Conservation (phyloP, 2,113 vertebrate species). For the cat (Felis catus) region DNA sequence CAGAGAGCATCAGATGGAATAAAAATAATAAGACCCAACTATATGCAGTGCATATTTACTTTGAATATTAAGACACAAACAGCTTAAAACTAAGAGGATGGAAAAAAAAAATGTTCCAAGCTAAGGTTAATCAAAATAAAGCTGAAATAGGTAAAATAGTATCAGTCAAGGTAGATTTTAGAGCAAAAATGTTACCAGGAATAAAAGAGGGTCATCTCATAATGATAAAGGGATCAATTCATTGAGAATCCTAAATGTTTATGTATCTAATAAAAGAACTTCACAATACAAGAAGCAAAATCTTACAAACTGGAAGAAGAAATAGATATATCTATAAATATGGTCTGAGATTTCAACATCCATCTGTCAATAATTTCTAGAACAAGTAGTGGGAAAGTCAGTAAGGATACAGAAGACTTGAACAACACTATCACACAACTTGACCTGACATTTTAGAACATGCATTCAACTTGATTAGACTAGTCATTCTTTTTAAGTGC, state of each 20-base stretch:
- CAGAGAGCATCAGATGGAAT: neutral
- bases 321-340: neutral
- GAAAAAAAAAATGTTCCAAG: neutral
- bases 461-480: neutral
- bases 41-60: neutral
- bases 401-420: neutral
- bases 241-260: neutral
- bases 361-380: neutral
- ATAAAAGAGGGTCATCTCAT: neutral
- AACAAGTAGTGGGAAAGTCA: neutral
- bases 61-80: conserved; percentile 15
- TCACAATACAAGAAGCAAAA: neutral
- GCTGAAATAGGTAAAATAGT: neutral
- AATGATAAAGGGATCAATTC: neutral
- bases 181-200: neutral
- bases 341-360: neutral
- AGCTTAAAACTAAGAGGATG: neutral
- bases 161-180: neutral
- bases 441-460: neutral
- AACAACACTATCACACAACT: neutral
- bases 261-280: neutral
- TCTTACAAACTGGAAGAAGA: neutral
- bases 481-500: neutral
- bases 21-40: neutral
- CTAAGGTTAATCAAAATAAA: neutral